Conservation (phyloP, 1,140 invertebrate species). For the Colletes latitarsis region DNA sequence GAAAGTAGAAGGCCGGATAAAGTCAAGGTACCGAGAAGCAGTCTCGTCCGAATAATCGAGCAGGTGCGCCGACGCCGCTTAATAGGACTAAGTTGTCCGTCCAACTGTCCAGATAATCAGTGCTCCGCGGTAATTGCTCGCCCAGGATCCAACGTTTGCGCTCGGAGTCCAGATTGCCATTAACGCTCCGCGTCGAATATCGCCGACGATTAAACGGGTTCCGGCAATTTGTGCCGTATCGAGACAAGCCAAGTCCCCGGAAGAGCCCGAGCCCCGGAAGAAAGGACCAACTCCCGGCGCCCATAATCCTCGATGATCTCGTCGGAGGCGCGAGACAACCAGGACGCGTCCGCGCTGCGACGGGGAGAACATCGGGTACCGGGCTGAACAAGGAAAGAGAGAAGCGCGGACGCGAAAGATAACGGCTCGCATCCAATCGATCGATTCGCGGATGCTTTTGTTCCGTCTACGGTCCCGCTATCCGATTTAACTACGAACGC, state of each 20-base stretch:
- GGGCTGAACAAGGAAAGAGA: constrained; percentile 61
- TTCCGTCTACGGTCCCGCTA: constrained; percentile 68
- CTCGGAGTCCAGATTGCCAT: neutral
- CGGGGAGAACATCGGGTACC: constrained; percentile 50
- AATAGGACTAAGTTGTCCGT: neutral
- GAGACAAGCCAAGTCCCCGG: too few species aligned
- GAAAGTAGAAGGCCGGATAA: too few species aligned
- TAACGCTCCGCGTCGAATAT: neutral
- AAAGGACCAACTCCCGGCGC: neutral
- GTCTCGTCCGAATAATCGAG: neutral
- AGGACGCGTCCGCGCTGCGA: constrained; percentile 28
- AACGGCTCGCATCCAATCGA: constrained; percentile 76
- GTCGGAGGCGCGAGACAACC: constrained; percentile 51
- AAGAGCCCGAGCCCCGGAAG: neutral
- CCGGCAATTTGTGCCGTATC: neutral
- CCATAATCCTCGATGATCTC: constrained; percentile 50
- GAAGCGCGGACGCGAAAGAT: constrained; percentile 75
- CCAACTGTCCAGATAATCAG: constrained; percentile 6
- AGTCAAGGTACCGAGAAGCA: too few species aligned
- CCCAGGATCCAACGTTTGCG: neutral
- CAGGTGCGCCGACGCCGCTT: neutral
- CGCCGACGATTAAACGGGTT: neutral
- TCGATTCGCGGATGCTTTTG: constrained; percentile 77
- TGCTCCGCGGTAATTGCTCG: neutral
- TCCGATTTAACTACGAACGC: constrained; percentile 75